Base-by-base conservation (phyloP, 2,888 invertebrate species). In the Platycheirus rosarum region DNA sequence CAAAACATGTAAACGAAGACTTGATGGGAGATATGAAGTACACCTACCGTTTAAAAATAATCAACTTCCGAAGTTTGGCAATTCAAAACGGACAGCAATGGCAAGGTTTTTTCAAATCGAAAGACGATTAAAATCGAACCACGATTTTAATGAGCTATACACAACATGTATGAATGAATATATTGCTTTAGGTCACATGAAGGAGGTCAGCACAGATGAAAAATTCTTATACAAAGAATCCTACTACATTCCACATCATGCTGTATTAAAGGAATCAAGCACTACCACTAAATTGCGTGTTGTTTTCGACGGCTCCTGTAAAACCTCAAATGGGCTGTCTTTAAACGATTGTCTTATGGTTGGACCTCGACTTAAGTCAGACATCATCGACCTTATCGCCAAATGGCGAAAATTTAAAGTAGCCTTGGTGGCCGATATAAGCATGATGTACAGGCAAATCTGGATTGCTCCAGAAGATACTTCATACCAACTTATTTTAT, bases 401-500 rank as follows among this genome's bases (percentile, higher is more conserved):
- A 53, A 44, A 35, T 68, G 44, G 53, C n/a, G 66, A 29, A 29
- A 32, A 49, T 65, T 40, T 9, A 48, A 49, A 26, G 13, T 40
- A 26, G 65, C 48, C 1, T 14, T 70, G 4, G 32, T 16, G 5
- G 53, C 46, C 11, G 57, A 70, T 9, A 70, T 60, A 3, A 57
- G 23, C 23, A 23, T 2, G 29, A 37, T 57, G 35, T 44, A 48
- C 44, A 4, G 74, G n/a, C 49, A 55, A n/a, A 62, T 70, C 18
- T 73, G 63, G 53, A 46, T 63, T 35, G 42, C 62, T 18, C 8
- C 1, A 26, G 29, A 74, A 13, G 51, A 68, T 3, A 74, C 68
- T 16, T 4, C 2, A 32, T 75, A 75, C 8, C 60, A 84, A 53
- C 13, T 76, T 2, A 80, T 77, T 20, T 73, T 62, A 13, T 85